Base-by-base conservation (phyloP, 2,797 vertebrate genomes). In the Catharus ustulatus region DNA sequence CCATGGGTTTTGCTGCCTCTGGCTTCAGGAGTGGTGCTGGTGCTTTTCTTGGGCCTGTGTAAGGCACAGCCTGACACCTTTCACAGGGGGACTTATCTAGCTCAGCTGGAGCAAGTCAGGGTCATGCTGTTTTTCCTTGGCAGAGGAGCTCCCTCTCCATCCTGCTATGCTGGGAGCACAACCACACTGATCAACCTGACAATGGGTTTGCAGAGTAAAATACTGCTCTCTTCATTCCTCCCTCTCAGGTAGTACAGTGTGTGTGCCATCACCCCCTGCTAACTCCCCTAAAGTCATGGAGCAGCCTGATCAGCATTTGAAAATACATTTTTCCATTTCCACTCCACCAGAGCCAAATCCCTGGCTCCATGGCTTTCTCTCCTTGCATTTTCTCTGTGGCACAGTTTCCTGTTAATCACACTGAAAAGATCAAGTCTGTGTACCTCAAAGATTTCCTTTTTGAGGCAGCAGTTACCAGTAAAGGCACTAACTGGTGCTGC, bases 401-500 rank as follows among this genome's bases (percentile, higher is more conserved):
- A 16, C 32, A 36, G 49, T 82, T 77, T 78, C 52, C 55, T 73
- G 49, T 55, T 73, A 69, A 89, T 81, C 71, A 74, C 69, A 36
- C 34, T 42, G 73, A 63, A 77, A 69, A 84, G 63, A 93, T 77
- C 89, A 75, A 73, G 36, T 84, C 75, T 63, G 54, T 4, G 66
- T 52, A 72, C 12, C 76, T 57, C 49, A 48, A 69, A 82, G 24
- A 23, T 57, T 46, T 55, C 21, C 48, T 66, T 95, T 95, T 42
- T 83, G 46, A 92, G 89, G 89, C 73, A 90, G 93, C 51, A 75
- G 40, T 91, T 78, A 81, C 52, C 63, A 91, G 22, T 45, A 57
- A 78, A 94, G 87, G 84, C 86, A 61, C 26, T 92, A 86, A 96
- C 86, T 95, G 89, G 43, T 74, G 54, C 58, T 91, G 82, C 71